Evolutionary conservation across 2,888 invertebrate genomes (phyloP).

Genomic region (Idaea aversata): DNA sequence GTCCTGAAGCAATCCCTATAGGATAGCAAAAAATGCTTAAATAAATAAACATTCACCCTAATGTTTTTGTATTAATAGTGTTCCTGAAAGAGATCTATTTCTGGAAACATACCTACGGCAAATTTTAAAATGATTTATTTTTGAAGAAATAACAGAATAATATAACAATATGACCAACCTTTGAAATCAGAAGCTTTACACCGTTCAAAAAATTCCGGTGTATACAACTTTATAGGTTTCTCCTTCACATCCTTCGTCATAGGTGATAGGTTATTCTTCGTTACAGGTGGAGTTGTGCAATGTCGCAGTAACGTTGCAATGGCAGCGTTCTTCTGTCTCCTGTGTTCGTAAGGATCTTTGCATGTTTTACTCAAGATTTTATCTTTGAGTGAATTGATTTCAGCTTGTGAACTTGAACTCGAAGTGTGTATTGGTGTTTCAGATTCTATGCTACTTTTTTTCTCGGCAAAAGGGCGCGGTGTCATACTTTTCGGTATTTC

Average conservation of each 20-base stretch:
- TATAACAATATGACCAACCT: not conserved
- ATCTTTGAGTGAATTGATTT: not conserved
- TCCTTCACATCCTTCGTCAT: constrained; percentile 4
- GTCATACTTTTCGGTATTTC: constrained; percentile 33
- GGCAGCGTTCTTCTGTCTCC: constrained; percentile 37
- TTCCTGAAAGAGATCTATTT: no score
- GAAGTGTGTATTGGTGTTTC: not conserved
- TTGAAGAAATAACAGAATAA: not conserved
- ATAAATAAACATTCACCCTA: no score
- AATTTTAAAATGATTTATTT: no score
- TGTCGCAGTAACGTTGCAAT: constrained; percentile 53
- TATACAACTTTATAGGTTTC: constrained; percentile 38
- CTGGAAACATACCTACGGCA: no score
- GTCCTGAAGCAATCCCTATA: no score
- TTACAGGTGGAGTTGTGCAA: constrained; percentile 29
- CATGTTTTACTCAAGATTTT: not conserved
- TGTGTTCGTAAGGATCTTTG: not conserved
- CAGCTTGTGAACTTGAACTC: not conserved
- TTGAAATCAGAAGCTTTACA: constrained; percentile 9
- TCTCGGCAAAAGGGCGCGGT: not conserved
- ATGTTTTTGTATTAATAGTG: no score
- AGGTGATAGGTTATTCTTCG: not conserved
- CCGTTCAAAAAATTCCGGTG: constrained; percentile 46
- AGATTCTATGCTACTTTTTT: not conserved
- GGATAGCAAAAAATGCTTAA: no score